These are phyloP conservation scores for Actenoides lindsayi DNA, from an alignment of 2,113 vertebrate species.

Conservation along the genomic window DNA sequence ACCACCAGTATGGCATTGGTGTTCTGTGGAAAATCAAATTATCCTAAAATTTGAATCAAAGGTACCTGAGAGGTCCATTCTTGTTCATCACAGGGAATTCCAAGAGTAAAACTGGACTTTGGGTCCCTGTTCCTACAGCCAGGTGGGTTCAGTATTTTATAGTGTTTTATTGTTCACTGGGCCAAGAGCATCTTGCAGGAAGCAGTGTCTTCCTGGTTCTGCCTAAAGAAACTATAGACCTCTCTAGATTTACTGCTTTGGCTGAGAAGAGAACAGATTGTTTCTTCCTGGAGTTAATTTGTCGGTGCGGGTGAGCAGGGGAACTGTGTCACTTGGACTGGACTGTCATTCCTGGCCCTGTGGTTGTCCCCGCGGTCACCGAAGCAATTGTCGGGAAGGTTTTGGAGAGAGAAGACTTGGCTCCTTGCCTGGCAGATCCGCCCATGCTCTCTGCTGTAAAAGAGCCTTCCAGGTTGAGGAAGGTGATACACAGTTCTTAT, in stretches of 20 bases:
- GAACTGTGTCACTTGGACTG: not conserved
- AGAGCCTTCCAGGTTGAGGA: not conserved
- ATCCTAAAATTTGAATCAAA: not conserved
- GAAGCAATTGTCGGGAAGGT: not conserved
- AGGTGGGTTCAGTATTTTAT: not conserved
- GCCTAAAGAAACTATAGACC: not conserved
- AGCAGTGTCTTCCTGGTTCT: not conserved
- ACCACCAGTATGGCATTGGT: not conserved
- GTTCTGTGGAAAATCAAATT: not conserved
- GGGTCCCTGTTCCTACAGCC: not conserved
- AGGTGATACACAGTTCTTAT: not conserved
- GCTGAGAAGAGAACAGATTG: not conserved
- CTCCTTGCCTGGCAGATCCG: not conserved
- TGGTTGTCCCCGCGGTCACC: not conserved
- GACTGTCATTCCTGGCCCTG: not conserved
- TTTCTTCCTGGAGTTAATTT: not conserved
- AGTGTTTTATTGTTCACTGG: not conserved
- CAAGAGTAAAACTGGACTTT: not conserved
- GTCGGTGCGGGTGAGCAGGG: accelerated
- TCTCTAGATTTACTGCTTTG: not conserved
- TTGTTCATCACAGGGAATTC: not conserved
- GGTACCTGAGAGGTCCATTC: not conserved
- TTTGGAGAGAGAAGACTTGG: not conserved
- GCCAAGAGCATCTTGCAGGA: not conserved
- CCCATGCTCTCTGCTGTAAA: not conserved